Base-by-base conservation (phyloP, 2,888 invertebrate genomes). In the Conistra vaccinii region DNA sequence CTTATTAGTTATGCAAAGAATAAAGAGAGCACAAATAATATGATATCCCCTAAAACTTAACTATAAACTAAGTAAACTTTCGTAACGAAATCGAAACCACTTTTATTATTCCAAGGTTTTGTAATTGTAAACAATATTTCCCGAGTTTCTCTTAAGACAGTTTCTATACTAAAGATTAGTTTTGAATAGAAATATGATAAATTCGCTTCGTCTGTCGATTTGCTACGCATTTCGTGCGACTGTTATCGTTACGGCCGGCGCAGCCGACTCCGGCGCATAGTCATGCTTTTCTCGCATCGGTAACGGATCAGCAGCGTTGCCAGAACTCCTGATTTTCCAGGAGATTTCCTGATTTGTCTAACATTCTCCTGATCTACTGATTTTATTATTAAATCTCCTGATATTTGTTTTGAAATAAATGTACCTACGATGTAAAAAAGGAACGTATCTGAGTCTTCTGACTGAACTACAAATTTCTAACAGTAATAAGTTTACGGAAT, bases 201-300 rank as follows among this genome's bases (percentile, higher is more conserved):
- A 84, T 83, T 80, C 75, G 73, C 61, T 84, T 82, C 84, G 82
- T 84, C 72, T 82, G 77, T 74, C 74, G 66, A 89, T 90, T 89
- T 70, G 87, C 69, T 80, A 85, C 81, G 87, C 85, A 65, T 88
- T 81, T 80, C 83, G 76, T 83, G 81, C 80, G 70, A 86, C 84
- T 85, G 88, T 88, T 91, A 90, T 90, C 88, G 85, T 81, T 57
- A 57, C 60, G 74, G 57, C 58, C 32, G 35, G 48, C 23, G 48
- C 17, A 70, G 69, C 55, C 88, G 88, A 88, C 89, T 84, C 80
- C 76, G 63, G 70, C 72, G 84, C 88, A 89, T 87, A 88, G 84
- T 88, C 35, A 66, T 69, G 70, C 71, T 81, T 73, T 80, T 75
- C 77, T 77, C 72, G 76, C 71, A 76, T 74, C 70, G 58, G 60